Conservation (phyloP, 2,113 vertebrate genomes). For the Charadrius vociferus region DNA sequence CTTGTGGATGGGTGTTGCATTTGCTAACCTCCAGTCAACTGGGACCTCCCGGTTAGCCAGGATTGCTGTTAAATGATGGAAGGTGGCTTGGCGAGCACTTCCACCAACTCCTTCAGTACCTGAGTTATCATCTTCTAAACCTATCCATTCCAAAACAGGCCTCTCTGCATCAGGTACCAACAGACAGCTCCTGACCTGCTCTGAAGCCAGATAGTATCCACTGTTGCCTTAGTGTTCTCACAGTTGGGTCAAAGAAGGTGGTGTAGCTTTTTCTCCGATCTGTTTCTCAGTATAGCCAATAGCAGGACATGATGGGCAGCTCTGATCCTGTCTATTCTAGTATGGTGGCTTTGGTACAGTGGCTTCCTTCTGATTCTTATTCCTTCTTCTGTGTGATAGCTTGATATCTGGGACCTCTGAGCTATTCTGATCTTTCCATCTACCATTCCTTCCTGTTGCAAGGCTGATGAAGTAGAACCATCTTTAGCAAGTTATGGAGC, state of each 20-base stretch:
- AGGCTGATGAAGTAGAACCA: background rate
- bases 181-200: background rate
- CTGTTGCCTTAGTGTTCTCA: background rate
- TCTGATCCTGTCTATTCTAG: background rate
- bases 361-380: background rate
- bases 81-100: too few species aligned
- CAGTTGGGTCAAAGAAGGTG: background rate
- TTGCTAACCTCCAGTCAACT: too few species aligned
- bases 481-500: background rate
- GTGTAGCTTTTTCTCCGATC: background rate
- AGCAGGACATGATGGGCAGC: background rate
- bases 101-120: too few species aligned
- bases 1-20: too few species aligned
- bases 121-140: background rate
- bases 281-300: fast-evolving
- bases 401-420: background rate
- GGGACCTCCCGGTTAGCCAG: too few species aligned
- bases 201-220: background rate
- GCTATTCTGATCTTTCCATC: background rate
- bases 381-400: background rate
- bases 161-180: background rate
- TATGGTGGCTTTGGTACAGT: background rate
- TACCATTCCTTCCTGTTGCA: background rate
- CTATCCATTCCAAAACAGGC: background rate
- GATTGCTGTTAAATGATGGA: too few species aligned